A percentile compares a stretch with the other conserved stretches of the same genome.
These are phyloP conservation scores for Cygnus atratus DNA, from an alignment of 2,113 vertebrate species.

Conservation along the genomic window DNA sequence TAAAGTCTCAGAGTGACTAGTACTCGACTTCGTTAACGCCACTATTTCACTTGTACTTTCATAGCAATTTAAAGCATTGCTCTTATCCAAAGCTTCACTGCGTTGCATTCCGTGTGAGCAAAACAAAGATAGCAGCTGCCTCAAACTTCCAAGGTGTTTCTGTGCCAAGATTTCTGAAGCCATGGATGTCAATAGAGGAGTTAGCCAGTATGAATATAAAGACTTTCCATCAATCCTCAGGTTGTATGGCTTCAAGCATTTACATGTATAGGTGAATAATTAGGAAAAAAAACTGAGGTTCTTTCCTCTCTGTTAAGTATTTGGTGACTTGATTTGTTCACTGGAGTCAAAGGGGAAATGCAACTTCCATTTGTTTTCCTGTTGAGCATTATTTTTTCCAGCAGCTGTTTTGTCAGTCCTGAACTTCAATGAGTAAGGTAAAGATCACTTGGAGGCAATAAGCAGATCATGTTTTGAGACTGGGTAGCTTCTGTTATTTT, in stretches of 20 bases:
- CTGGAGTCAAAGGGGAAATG: neutral
- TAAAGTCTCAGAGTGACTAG: constrained; percentile 18
- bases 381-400: neutral
- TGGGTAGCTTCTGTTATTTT: neutral
- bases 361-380: neutral
- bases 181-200: neutral
- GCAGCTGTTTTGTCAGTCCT: neutral
- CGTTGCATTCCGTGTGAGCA: neutral
- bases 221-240: neutral
- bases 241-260: neutral
- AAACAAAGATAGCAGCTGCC: neutral
- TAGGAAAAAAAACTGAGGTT: neutral
- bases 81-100: neutral
- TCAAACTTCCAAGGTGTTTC: neutral
- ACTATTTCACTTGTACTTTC: neutral
- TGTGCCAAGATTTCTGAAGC: neutral
- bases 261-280: neutral
- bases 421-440: neutral
- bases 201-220: neutral
- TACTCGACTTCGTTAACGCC: neutral
- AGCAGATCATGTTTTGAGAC: neutral
- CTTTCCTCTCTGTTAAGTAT: neutral
- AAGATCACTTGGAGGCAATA: neutral
- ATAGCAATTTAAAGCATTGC: neutral
- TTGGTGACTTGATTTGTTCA: constrained; percentile 28